Conservation (phyloP, 2,797 vertebrate species). For the Gymnodraco acuticeps region DNA sequence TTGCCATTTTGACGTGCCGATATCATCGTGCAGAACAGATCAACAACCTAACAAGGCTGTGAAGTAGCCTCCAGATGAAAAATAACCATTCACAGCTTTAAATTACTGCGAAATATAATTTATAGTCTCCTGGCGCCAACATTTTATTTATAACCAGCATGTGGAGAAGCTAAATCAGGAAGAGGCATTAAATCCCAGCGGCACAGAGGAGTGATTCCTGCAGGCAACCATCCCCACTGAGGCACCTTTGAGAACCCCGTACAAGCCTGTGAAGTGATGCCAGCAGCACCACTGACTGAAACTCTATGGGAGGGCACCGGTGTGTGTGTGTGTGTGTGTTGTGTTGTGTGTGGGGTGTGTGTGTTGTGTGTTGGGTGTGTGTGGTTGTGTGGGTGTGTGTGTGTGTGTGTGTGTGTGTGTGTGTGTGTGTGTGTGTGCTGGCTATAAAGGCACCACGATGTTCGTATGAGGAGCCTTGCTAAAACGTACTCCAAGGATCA, state of each 20-base stretch:
- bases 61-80: not conserved
- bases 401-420: constrained; percentile 29
- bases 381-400: constrained; percentile 29
- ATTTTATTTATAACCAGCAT: constrained; percentile 19
- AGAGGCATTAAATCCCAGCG: constrained; percentile 10
- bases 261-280: constrained; percentile 67
- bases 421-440: constrained; percentile 33
- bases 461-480: constrained; percentile 35
- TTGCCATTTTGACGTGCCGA: no score
- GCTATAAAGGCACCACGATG: constrained; percentile 33
- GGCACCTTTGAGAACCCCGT: constrained; percentile 42
- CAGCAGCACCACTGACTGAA: constrained; percentile 62
- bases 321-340: constrained; percentile 19
- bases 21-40: no score
- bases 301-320: constrained; percentile 53
- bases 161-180: constrained; percentile 16
- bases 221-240: constrained; percentile 36
- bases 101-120: constrained; percentile 33
- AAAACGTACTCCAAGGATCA: constrained; percentile 60
- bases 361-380: constrained; percentile 41
- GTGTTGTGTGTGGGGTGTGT: constrained; percentile 27
- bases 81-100: constrained; percentile 21
- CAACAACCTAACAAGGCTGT: no score
- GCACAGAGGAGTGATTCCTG: constrained; percentile 26
- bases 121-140: constrained; percentile 32